Base-by-base conservation (phyloP, 2,888 invertebrate genomes). In the Phrixothrix hirtus region DNA sequence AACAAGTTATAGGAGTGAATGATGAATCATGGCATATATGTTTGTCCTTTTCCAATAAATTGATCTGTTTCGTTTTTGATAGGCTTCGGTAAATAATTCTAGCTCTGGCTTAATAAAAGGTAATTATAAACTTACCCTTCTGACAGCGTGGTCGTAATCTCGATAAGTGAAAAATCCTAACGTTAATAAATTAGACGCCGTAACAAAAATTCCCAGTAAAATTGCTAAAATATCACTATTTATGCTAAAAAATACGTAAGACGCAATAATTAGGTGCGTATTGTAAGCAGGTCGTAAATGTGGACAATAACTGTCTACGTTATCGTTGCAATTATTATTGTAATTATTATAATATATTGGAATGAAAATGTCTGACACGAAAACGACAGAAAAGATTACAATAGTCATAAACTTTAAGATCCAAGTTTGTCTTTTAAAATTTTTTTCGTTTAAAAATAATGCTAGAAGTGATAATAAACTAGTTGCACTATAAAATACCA, bases 171-270 rank as follows among this genome's bases (percentile, higher is more conserved):
- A 75, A 57, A 83, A 76, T 41, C 78, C 77, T 29, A 84, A 77
- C 46, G 79, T 76, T 16, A 81, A 68, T 36, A 91, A 75, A 67
- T 93, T 88, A 26, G 83, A 79, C 0, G 81, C 57, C 31, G 89
- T 87, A 9, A 89, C 84, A 0, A 86, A 73, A 1, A 83, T 58
- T 0, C 92, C 93, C 39, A 92, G 77, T 14, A 87, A 66, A 15
- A 88, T 79, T 0, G 88, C 86, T 55, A 88, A 78, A 55, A 83
- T 80, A 68, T 88, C 86, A 67, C 87, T 84, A 13, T 87, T 83
- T 66, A 93, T 80, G 0, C 92, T 92, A 60, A 94, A 79, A 74
- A 94, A 92, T 58, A 92, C 85, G 73, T 93, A 92, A 56, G 88
- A 85, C 1, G 89, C 86, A 39, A 94, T 80, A 1, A 93, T 78